These are phyloP conservation scores for Drosophila yooni DNA, from an alignment of 2,888 invertebrate species.

Conservation along the genomic window DNA sequence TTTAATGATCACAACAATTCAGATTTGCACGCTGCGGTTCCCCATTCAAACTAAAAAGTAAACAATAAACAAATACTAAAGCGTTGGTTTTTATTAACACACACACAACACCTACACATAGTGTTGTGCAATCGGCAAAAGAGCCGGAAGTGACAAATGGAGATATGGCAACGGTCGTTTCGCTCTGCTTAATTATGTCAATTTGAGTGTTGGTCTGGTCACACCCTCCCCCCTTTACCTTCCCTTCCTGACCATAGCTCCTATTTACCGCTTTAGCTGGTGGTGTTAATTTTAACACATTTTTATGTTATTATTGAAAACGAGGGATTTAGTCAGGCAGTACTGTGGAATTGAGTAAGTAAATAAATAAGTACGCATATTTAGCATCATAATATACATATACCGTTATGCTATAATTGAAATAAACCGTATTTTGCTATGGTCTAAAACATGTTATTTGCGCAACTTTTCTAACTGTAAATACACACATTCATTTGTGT, in stretches of 20 bases:
- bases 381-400: conserved; percentile 25
- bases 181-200: conserved; percentile 47
- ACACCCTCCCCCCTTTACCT: not conserved
- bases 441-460: conserved; percentile 45
- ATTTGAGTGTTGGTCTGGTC: conserved; percentile 19
- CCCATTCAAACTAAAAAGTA: conserved; percentile 8
- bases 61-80: conserved; percentile 49
- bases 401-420: conserved; percentile 33
- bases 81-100: conserved; percentile 36
- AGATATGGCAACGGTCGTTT: conserved; percentile 29
- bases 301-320: conserved; percentile 27
- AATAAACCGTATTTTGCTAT: conserved; percentile 19
- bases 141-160: conserved; percentile 62
- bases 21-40: conserved; percentile 17
- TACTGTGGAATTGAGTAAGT: conserved; percentile 26
- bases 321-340: conserved; percentile 42
- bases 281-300: conserved; percentile 34
- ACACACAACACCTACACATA: not conserved
- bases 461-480: conserved; percentile 47
- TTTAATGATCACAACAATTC: conserved; percentile 36
- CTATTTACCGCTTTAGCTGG: too few relatives aligned
- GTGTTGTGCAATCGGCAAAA: conserved; percentile 58
- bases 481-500: not conserved
- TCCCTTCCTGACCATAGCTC: too few relatives aligned
- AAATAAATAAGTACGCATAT: conserved; percentile 12